Evolutionary conservation across 2,797 vertebrate genomes (phyloP), one percentile per base, ranked within the genome.

Genomic region (Morus bassanus): DNA sequence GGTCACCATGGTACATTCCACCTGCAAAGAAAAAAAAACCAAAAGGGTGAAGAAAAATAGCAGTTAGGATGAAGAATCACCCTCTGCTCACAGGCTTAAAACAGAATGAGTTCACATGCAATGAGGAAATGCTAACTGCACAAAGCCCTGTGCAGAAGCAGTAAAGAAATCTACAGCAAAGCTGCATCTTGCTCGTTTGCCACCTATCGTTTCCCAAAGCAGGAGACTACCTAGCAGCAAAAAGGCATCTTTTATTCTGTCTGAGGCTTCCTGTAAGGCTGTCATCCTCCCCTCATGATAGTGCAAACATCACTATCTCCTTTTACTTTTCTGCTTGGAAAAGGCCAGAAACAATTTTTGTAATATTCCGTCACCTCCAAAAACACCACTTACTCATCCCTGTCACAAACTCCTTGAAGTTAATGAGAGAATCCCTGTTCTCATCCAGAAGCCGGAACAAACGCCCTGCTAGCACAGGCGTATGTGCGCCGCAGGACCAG

Each of bases 321-420:
- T 82, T 60, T 87, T 4, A 87, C 45, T 56, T 79, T 50, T 82
- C 33, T 61, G 41, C 43, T 33, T 22, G 30, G 67, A 85, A 84
- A 80, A 88, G 24, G 39, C 57, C 24, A 91, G 35, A 61, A 84
- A 43, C 12, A 3, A 6, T 54, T 74, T 83, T 22, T 61, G 25
- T 37, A 43, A 31, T 61, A 50, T 35, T 69, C 61, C 9, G 13
- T 9, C 53, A 56, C 43, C 54, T 85, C 85, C 41, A 33, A 60
- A 73, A n/a, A 0, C 53, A 87, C 12, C 84, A 98, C 98, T 94
- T 96, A 99, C 99, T 99, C 91, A 99, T 99, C 41, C 99, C 99
- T 0, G 98, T 99, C 95, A 99, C 99, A 16, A 99, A 99, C 97
- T 99, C 99, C 96, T 99, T 99, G 97, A 99, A 99, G 98, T 99